phyloP scores from a whole-genome alignment of 2,113 vertebrate genomes.

The Microcebus murinus region DNA sequence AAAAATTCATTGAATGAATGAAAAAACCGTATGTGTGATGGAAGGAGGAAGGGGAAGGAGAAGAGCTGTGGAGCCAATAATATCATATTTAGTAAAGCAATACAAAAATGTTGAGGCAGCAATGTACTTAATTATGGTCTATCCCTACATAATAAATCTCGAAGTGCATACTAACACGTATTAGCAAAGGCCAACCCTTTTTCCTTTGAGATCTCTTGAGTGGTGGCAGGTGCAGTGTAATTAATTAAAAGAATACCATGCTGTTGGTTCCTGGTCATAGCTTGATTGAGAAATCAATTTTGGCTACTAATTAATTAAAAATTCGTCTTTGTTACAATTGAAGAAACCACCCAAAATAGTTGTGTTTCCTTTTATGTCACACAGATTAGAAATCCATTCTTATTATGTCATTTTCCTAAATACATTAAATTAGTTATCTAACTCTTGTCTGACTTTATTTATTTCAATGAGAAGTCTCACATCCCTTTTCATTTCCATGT shows the following conservation, averaged over 20 bases:
- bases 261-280: background rate
- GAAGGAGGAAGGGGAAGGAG: background rate
- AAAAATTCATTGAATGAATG: background rate
- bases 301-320: slow-evolving; percentile 50
- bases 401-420: slow-evolving; percentile 54
- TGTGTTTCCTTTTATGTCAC: slow-evolving; percentile 46
- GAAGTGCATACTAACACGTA: background rate
- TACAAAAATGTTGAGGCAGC: background rate
- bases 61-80: background rate
- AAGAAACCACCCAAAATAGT: background rate
- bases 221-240: background rate
- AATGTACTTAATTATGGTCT: background rate
- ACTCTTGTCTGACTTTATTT: slow-evolving; percentile 61
- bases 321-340: background rate
- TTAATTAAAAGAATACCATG: background rate
- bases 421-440: slow-evolving; percentile 47
- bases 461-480: slow-evolving; percentile 15
- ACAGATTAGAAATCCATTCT: slow-evolving; percentile 37
- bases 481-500: slow-evolving; percentile 35
- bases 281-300: slow-evolving; percentile 46
- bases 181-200: background rate
- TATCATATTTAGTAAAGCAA: background rate
- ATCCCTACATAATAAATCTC: background rate
- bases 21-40: background rate
- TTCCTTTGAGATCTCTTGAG: background rate